phyloP scores from a whole-genome alignment of 2,113 vertebrate species.

The Tonatia bakeri region DNA sequence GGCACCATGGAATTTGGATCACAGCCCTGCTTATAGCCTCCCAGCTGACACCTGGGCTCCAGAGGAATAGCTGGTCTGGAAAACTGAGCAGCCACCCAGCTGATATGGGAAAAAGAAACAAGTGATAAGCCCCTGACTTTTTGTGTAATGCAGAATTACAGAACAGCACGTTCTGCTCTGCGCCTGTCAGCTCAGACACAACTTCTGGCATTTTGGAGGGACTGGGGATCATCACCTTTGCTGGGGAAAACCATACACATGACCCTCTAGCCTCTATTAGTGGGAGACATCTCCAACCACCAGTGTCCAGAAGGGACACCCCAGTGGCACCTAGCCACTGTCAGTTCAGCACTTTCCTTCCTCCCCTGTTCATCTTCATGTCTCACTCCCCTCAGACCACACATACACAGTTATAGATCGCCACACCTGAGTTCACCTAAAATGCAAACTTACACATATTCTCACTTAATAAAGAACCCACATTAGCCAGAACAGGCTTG shows the following conservation, averaged over 20 bases:
- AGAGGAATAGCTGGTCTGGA: neutral
- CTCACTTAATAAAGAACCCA: neutral
- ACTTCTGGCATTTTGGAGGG: neutral
- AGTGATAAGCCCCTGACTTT: neutral
- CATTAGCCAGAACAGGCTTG: neutral
- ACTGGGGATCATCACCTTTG: neutral
- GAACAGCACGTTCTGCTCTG: neutral
- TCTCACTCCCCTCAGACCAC: neutral
- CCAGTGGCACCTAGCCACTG: neutral
- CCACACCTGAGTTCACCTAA: neutral
- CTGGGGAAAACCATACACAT: neutral
- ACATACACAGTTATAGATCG: neutral
- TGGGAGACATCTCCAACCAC: neutral
- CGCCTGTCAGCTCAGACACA: neutral
- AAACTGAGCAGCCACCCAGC: neutral
- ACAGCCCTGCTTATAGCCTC: neutral
- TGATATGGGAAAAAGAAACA: neutral
- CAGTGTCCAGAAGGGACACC: neutral
- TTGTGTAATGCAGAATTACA: neutral
- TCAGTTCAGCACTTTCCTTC: neutral
- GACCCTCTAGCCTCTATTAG: neutral
- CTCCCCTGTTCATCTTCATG: neutral
- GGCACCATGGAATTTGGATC: neutral
- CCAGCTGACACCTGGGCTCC: neutral
- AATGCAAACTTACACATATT: neutral